Percentiles rank a stretch among this genome's conserved stretches.
These are phyloP conservation scores for Drosophila mettleri DNA, from an alignment of 2,888 invertebrate genomes.

Conservation along the genomic window DNA sequence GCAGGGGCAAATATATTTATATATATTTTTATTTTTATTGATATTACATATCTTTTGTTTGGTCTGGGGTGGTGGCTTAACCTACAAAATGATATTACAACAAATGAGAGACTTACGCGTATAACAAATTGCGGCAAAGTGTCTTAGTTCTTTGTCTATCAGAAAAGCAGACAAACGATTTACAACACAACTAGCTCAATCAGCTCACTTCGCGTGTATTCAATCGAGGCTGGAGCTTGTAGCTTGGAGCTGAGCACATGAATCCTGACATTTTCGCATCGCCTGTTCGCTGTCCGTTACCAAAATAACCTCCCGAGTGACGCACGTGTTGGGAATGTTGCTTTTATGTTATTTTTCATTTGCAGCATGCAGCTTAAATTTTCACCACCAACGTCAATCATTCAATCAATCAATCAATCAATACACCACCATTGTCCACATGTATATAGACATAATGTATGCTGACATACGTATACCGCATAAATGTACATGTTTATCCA, in stretches of 20 bases:
- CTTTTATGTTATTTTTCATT: slow-evolving; percentile 52
- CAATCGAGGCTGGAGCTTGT: slow-evolving; percentile 36
- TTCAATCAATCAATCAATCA: slow-evolving; percentile 66
- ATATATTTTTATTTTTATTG: slow-evolving; percentile 7
- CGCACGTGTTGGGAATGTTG: slow-evolving; percentile 31
- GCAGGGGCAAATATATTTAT: slow-evolving; percentile 11
- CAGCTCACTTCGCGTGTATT: slow-evolving; percentile 18
- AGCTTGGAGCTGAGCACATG: slow-evolving; percentile 44
- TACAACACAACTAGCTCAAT: slow-evolving; percentile 58
- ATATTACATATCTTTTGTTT: not conserved
- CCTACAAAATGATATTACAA: slow-evolving; percentile 64
- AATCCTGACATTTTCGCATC: slow-evolving; percentile 48
- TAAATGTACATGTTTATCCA: slow-evolving; percentile 51
- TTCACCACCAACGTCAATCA: slow-evolving; percentile 70
- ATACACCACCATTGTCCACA: slow-evolving; percentile 70
- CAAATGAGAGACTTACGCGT: slow-evolving; percentile 81
- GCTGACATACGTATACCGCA: slow-evolving; percentile 23
- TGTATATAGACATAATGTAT: slow-evolving; percentile 21
- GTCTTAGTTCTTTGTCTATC: slow-evolving; percentile 75
- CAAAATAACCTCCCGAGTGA: slow-evolving; percentile 64
- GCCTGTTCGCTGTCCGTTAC: slow-evolving; percentile 66
- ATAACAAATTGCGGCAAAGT: slow-evolving; percentile 79
- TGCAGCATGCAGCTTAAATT: slow-evolving; percentile 67
- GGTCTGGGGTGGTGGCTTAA: slow-evolving; percentile 46
- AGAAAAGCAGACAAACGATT: slow-evolving; percentile 69